These are phyloP conservation scores for Tetramorium bicarinatum DNA, from an alignment of 2,888 invertebrate genomes.

Conservation along the genomic window DNA sequence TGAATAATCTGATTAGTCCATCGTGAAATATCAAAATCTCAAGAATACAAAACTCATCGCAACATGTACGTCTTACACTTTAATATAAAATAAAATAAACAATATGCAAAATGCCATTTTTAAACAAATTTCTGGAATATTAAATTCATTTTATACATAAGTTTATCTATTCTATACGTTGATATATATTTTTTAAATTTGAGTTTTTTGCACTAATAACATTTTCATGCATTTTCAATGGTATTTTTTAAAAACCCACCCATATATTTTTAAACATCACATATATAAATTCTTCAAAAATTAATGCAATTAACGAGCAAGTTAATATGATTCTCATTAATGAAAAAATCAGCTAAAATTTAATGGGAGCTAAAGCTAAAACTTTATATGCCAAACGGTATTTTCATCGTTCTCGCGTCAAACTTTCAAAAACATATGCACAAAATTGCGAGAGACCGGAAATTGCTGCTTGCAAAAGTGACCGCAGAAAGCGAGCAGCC, in stretches of 20 bases:
- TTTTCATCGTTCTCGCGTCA: background rate
- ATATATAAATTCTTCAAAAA: background rate
- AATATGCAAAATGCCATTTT: background rate
- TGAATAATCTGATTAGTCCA: background rate
- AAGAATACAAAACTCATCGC: background rate
- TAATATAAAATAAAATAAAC: background rate
- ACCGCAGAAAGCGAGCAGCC: background rate
- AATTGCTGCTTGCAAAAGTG: constrained; percentile 6
- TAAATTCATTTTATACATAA: background rate
- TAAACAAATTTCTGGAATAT: background rate
- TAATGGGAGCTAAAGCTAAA: background rate
- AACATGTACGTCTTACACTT: background rate
- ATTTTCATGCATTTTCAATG: background rate
- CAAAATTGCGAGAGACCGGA: constrained; percentile 4
- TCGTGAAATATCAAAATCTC: background rate
- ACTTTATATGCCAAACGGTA: constrained; percentile 28
- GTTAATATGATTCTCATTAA: background rate
- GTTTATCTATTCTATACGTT: too few species aligned
- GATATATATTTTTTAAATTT: background rate
- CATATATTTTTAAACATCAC: background rate
- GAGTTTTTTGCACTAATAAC: background rate
- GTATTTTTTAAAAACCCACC: too few species aligned
- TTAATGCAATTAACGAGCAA: background rate
- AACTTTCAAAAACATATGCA: constrained; percentile 5
- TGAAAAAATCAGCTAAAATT: constrained; percentile 6